These are phyloP conservation scores for Luffia ferchaultella DNA, from an alignment of 2,888 invertebrate species.

Conservation along the genomic window DNA sequence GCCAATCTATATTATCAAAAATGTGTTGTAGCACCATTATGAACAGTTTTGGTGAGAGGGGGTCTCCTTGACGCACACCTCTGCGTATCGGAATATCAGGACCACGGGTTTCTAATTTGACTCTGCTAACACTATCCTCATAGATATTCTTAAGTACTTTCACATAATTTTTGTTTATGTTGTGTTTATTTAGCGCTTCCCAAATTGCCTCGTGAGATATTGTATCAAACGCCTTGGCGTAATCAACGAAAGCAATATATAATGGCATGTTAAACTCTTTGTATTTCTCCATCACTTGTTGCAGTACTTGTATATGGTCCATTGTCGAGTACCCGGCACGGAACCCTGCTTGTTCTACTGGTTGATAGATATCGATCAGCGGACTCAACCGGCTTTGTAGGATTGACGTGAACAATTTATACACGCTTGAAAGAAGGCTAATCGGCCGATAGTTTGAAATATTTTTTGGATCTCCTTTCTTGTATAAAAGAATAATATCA, in stretches of 20 bases:
- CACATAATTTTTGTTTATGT: not conserved
- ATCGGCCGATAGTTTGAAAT: conserved; percentile 18
- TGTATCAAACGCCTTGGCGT: not conserved
- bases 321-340: not conserved
- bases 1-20: not conserved
- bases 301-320: not conserved
- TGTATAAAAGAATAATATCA: conserved; percentile 18
- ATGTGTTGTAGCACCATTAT: not conserved
- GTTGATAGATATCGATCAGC: conserved; percentile 17
- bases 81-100: not conserved
- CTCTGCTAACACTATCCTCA: not conserved
- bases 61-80: not conserved
- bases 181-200: not conserved
- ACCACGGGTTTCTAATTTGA: not conserved
- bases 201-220: not conserved
- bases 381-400: conserved; percentile 13
- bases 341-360: conserved; percentile 8
- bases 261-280: not conserved
- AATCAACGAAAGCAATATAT: not conserved
- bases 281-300: not conserved
- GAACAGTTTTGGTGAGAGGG: not conserved
- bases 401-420: conserved; percentile 17
- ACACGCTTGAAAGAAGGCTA: conserved; percentile 17
- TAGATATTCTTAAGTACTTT: not conserved
- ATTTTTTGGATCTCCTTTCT: conserved; percentile 17